phyloP scores from a whole-genome alignment of 2,113 vertebrate genomes.

The Chaetops frenatus region DNA sequence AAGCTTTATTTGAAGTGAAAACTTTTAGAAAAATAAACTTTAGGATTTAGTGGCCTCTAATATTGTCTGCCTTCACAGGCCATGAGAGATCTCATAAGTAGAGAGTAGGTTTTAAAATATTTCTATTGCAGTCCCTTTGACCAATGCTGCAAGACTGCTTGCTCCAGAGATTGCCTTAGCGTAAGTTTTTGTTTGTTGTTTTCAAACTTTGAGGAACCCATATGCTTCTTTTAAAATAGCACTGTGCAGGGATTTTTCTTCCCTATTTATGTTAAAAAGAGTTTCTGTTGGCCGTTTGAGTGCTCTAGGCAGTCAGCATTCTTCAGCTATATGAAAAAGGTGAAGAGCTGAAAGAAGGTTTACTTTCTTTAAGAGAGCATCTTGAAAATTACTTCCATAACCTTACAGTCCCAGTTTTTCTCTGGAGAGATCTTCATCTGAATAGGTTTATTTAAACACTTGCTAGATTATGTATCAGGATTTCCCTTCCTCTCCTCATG shows the following conservation, averaged over 20 bases:
- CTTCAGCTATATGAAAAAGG: background rate
- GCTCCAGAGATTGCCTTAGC: background rate
- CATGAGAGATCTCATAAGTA: background rate
- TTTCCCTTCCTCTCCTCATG: conserved; percentile 14
- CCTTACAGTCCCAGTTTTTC: background rate
- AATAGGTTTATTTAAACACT: conserved; percentile 25
- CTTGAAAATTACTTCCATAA: background rate
- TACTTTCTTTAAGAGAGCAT: background rate
- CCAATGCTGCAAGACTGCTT: background rate
- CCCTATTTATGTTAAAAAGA: background rate
- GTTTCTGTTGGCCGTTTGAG: background rate
- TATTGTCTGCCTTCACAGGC: background rate
- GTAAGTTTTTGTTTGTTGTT: background rate
- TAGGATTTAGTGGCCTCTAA: conserved; percentile 36
- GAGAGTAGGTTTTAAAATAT: background rate
- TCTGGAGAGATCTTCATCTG: background rate
- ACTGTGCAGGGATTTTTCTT: background rate
- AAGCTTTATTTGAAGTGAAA: conserved; percentile 63
- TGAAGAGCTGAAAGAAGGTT: background rate
- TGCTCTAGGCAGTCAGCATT: background rate
- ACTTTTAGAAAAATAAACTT: conserved; percentile 58
- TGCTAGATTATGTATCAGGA: background rate
- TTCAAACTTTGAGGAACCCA: background rate
- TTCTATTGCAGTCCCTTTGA: background rate
- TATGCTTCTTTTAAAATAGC: background rate